A percentile compares a stretch with the other conserved stretches of the same genome.
phyloP scores from a whole-genome alignment of 1,140 invertebrate species.

The Apis dorsata region DNA sequence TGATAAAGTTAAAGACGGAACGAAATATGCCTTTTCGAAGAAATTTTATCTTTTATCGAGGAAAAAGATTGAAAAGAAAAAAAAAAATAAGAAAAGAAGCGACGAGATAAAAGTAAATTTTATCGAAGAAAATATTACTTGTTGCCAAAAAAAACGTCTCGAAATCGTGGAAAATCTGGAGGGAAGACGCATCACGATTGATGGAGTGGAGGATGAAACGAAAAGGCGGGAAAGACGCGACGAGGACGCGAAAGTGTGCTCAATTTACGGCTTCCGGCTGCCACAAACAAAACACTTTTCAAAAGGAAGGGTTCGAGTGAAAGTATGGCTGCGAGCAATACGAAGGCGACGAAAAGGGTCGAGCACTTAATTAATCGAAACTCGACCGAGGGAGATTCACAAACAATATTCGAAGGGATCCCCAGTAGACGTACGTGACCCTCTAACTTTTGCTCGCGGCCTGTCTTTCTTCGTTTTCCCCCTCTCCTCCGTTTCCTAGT shows the following conservation, averaged over 20 bases:
- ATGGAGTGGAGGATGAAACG: neutral
- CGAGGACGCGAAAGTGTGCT: slow-evolving; percentile 8
- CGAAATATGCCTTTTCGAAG: no score
- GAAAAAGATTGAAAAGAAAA: no score
- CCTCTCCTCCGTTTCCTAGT: neutral
- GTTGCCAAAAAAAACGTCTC: no score
- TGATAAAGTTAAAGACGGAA: no score
- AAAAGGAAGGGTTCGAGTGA: slow-evolving; percentile 14
- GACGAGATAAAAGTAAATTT: no score
- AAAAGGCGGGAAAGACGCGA: neutral
- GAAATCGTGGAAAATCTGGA: no score
- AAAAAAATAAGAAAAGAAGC: no score
- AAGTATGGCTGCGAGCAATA: slow-evolving; percentile 33
- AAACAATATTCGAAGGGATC: slow-evolving; percentile 31
- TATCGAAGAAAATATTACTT: no score
- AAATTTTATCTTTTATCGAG: no score
- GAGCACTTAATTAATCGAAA: slow-evolving; percentile 59
- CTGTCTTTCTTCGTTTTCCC: neutral
- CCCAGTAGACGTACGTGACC: neutral
- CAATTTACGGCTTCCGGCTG: slow-evolving; percentile 38
- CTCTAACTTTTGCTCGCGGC: neutral
- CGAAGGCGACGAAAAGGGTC: slow-evolving; percentile 45
- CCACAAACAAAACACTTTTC: slow-evolving; percentile 52
- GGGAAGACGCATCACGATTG: neutral
- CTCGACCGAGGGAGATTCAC: slow-evolving; percentile 24